Evolutionary conservation across 2,113 vertebrate species (phyloP), one percentile per base, ranked within the genome.

Genomic region (Picathartes gymnocephalus): DNA sequence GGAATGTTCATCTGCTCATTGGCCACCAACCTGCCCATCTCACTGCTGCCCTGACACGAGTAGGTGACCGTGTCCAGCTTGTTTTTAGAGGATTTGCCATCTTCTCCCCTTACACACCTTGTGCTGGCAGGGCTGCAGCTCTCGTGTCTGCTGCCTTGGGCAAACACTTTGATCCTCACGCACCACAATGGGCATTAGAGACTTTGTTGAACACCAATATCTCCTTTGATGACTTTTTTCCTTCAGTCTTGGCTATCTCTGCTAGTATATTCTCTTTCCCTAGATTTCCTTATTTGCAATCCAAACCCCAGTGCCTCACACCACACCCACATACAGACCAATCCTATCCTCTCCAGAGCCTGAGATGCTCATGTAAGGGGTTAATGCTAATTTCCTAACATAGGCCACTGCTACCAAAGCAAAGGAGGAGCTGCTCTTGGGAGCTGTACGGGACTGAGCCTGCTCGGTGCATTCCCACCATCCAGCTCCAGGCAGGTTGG

Each of bases 401-500:
- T 42, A 35, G 2, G 7, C 3, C 47, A 22, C 16, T 3, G 3
- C 62, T 60, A 47, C 45, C 78, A 76, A 79, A 68, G 48, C 39
- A 62, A 50, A 88, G 33, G 42, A 62, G 13, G 18, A 92, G 14
- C 48, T 66, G 15, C 15, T 57, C 40, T 22, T 70, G 22, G 53
- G 22, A 84, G 27, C 33, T 4, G 0, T 7, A 35, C 0, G 0
- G 69, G 35, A 35, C 68, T 27, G 50, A 80, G 40, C 22, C 71
- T 53, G 54, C 44, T 88, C 0, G 0, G 20, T 48, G 37, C 45
- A 9, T 45, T 71, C 68, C 54, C 22, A 39, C 13, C 22, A 5
- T 30, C 16, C 40, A 20, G 23, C 48, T 57, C 57, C 33, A 37
- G 35, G 27, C 5, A 3, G 24, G 25, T n/a, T 50, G 72, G 22